Base-by-base conservation (phyloP, 2,113 vertebrate genomes). In the Etheostoma cragini region DNA sequence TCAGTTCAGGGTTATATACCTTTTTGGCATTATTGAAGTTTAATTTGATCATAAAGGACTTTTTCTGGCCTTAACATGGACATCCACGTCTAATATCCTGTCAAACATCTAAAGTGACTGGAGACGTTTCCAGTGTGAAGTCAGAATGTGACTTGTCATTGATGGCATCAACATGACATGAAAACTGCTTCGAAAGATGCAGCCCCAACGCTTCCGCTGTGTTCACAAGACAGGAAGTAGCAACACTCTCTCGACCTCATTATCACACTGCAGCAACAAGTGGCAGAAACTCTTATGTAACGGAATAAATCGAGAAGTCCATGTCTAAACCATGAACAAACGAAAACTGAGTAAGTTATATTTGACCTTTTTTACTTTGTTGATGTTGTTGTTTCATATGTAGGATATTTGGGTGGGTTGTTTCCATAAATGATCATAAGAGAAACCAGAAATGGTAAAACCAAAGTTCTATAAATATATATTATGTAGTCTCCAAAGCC, bases 281-380 rank as follows among this genome's bases (percentile, higher is more conserved):
- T n/a, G 66, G 71, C 73, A 45, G 75, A 35, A 3, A 6, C 3
- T 0, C 30, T 47, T 7, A 26, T 8, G 15, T 72, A 22, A 21
- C 30, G 3, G 21, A 66, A n/a, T 1, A 0, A 1, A 8, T 10
- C 42, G 24, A 53, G 50, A 60, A 56, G 68, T 30, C 11, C 8
- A 13, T 62, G 10, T 24, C 50, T 33, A 24, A 87, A 78, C 42
- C 67, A 93, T 92, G 92, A 90, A n/a, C 82, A 92, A 87, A 85
- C 72, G 64, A 5, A 91, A 87, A 81, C 89, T 89, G 47, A 71
- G 92, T 93, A 65, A 89, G 92, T 89, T 50, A 0, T 5, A 0
- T 4, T 81, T 70, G 11, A 13, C 15, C 15, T 73, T 54, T 42
- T 81, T 70, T 19, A 13, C 15, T 11, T 73, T 50, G 33, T 4